A percentile compares a stretch with the other conserved stretches of the same genome.
phyloP scores from a whole-genome alignment of 37 sponge, comb jelly and placozoan species.

The Dysidea cf. avara region DNA sequence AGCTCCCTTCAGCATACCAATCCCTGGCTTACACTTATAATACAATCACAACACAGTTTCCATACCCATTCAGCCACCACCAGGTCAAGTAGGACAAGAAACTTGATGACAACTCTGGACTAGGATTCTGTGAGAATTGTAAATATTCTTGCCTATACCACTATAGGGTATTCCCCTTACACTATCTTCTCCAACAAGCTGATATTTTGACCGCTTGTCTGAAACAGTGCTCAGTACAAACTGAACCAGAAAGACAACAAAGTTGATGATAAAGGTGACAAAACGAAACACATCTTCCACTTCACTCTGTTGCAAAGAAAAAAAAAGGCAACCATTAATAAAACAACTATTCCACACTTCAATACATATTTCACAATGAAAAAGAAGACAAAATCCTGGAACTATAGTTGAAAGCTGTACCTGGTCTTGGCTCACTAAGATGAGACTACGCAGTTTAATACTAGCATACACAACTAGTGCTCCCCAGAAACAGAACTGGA shows the following conservation, averaged over 20 bases:
- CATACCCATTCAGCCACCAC: too few relatives aligned
- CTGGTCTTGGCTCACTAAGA: slow-evolving; percentile 45
- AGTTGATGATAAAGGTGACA: slow-evolving; percentile 39
- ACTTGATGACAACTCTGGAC: slow-evolving; percentile 42
- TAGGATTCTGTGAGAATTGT: slow-evolving; percentile 35
- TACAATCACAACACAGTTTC: too few relatives aligned
- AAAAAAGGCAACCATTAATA: too few relatives aligned
- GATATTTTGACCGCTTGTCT: slow-evolving; percentile 23
- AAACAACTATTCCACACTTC: too few relatives aligned
- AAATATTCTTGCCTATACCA: not conserved
- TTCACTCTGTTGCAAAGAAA: slow-evolving; percentile 1
- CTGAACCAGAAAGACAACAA: slow-evolving; percentile 34
- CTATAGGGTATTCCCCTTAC: not conserved
- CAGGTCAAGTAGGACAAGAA: slow-evolving; percentile 52
- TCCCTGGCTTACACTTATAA: too few relatives aligned
- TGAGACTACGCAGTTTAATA: slow-evolving; percentile 52
- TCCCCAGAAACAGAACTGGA: slow-evolving; percentile 73
- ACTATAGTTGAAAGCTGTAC: too few relatives aligned
- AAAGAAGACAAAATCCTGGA: too few relatives aligned
- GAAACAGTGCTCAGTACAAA: slow-evolving; percentile 61
- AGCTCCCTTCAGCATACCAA: too few relatives aligned
- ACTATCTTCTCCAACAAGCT: slow-evolving; percentile 14
- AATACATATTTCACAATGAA: too few relatives aligned
- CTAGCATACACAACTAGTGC: slow-evolving; percentile 51
- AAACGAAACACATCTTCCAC: slow-evolving; percentile 54